Evolutionary conservation across 2,113 vertebrate genomes (phyloP).

Genomic region (Pitta sordida): DNA sequence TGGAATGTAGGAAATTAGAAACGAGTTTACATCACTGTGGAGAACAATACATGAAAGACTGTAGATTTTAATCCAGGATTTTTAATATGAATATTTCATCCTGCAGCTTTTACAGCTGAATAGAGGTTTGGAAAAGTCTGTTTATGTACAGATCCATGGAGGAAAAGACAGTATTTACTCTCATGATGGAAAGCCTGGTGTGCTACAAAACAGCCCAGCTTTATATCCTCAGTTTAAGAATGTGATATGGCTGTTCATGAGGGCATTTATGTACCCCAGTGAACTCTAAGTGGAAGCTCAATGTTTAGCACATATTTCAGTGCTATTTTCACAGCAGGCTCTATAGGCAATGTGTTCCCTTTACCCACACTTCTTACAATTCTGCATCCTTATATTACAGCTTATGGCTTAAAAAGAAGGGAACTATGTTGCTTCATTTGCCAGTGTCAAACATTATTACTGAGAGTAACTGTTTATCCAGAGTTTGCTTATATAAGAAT

Average conservation of each 20-base stretch:
- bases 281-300: neutral
- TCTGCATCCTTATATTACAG: neutral
- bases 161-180: neutral
- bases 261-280: neutral
- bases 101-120: neutral
- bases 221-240: conserved; percentile 7
- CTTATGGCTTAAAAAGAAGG: neutral
- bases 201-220: neutral
- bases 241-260: neutral
- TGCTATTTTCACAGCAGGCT: conserved; percentile 1
- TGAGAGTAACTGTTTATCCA: neutral
- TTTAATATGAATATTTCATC: neutral
- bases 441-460: neutral
- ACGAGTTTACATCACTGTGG: neutral
- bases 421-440: neutral
- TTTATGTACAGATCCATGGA: neutral
- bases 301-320: conserved; percentile 7
- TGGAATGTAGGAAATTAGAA: neutral
- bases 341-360: neutral
- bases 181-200: neutral
- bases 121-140: neutral
- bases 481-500: neutral
- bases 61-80: conserved; percentile 4
- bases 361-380: neutral
- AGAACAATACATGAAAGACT: neutral